Conservation (phyloP, 2,113 vertebrate species). For the Ramphastos sulfuratus region DNA sequence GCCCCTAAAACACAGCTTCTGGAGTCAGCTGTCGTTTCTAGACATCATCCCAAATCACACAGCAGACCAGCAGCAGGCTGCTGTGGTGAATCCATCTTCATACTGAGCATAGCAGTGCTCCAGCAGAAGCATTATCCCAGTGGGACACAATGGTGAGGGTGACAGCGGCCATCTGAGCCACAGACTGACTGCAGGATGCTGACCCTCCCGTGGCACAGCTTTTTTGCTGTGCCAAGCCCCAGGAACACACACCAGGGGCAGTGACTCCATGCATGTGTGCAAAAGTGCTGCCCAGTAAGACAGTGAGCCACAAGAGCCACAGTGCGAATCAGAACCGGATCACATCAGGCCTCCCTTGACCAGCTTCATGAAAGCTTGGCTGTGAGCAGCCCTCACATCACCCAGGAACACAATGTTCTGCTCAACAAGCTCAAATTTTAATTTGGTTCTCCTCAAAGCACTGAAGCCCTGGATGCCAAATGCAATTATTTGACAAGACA, state of each 20-base stretch:
- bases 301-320: not conserved
- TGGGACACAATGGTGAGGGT: accelerated
- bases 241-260: accelerated
- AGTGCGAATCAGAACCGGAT: not conserved
- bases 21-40: not conserved
- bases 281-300: not conserved
- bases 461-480: slow-evolving; percentile 26
- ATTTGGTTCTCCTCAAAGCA: slow-evolving; percentile 4
- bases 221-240: not conserved
- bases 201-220: not conserved
- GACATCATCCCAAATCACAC: not conserved
- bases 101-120: accelerated
- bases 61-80: accelerated
- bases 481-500: slow-evolving; percentile 60
- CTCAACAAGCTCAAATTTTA: slow-evolving; percentile 28
- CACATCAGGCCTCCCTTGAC: accelerated
- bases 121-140: not conserved
- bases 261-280: accelerated
- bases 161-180: accelerated
- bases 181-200: accelerated
- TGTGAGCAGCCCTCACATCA: not conserved
- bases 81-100: accelerated
- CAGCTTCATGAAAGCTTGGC: not conserved
- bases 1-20: not conserved
- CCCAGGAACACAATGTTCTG: slow-evolving; percentile 30